A percentile compares a stretch with the other conserved stretches of the same genome.
phyloP scores from a whole-genome alignment of 2,113 vertebrate species.

The Varanus komodoensis region DNA sequence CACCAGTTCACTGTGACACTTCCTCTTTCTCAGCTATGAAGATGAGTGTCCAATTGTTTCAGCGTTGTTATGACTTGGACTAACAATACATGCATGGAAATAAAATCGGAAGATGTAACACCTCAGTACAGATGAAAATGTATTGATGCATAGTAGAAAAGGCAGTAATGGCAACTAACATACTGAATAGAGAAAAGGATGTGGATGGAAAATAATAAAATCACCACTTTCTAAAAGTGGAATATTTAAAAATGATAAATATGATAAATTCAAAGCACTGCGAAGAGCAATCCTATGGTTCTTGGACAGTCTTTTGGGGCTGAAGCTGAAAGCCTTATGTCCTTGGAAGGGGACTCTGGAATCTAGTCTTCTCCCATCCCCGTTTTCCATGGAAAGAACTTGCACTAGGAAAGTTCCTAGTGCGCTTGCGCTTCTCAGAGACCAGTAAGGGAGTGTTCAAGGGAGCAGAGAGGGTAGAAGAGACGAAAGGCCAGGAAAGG shows the following conservation, averaged over 20 bases:
- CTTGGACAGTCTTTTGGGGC: too few species aligned
- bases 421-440: too few species aligned
- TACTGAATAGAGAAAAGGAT: not conserved
- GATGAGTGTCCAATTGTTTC: conserved; percentile 24
- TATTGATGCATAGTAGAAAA: conserved; percentile 33
- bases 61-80: conserved; percentile 33
- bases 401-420: too few species aligned
- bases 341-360: too few species aligned
- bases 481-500: too few species aligned
- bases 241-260: not conserved
- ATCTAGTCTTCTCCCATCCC: too few species aligned
- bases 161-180: not conserved
- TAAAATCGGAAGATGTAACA: conserved; percentile 42
- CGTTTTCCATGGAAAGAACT: too few species aligned
- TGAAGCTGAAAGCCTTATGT: too few species aligned
- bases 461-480: too few species aligned
- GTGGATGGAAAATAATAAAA: not conserved
- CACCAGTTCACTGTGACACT: conserved; percentile 39
- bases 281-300: too few species aligned
- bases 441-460: too few species aligned
- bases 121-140: conserved; percentile 34
- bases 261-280: not conserved
- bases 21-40: conserved; percentile 18
- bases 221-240: not conserved
- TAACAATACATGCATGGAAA: conserved; percentile 24